phyloP scores from a whole-genome alignment of 2,888 invertebrate species.

The Drosophila sordidula region DNA sequence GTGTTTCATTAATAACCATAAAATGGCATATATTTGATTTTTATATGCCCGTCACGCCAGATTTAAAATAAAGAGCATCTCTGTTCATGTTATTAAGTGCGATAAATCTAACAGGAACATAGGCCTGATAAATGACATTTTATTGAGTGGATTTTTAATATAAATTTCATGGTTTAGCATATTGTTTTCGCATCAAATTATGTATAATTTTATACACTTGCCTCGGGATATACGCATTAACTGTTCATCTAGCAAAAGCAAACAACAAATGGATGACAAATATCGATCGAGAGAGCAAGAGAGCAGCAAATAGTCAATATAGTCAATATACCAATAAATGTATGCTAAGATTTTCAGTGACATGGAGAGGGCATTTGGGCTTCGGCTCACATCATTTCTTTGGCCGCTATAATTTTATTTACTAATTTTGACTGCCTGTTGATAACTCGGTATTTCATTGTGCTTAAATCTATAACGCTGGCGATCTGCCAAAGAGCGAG shows the following conservation, averaged over 20 bases:
- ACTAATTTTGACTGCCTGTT: constrained; percentile 41
- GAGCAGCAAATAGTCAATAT: too few relatives aligned
- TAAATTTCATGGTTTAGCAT: constrained; percentile 6
- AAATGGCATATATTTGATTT: constrained; percentile 51
- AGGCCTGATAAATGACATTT: constrained; percentile 40
- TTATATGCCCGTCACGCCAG: constrained; percentile 22
- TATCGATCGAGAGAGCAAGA: too few relatives aligned
- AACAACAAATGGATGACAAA: neutral
- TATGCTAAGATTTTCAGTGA: too few relatives aligned
- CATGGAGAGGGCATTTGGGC: constrained; percentile 16
- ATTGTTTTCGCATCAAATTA: constrained; percentile 21
- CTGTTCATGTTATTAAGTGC: constrained; percentile 41
- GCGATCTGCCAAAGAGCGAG: constrained; percentile 42
- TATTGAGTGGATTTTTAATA: constrained; percentile 11
- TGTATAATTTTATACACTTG: constrained; percentile 8
- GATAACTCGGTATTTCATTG: constrained; percentile 45
- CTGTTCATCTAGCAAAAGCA: neutral
- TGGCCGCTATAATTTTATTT: constrained; percentile 26
- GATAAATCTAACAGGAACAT: constrained; percentile 32
- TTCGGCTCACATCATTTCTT: constrained; percentile 10
- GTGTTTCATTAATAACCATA: constrained; percentile 58
- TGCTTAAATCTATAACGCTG: constrained; percentile 71
- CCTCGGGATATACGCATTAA: neutral
- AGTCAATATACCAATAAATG: too few relatives aligned
- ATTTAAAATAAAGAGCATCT: constrained; percentile 54